These are phyloP conservation scores for Schlechtendalia chinensis DNA, from an alignment of 1,140 invertebrate genomes.

Conservation along the genomic window DNA sequence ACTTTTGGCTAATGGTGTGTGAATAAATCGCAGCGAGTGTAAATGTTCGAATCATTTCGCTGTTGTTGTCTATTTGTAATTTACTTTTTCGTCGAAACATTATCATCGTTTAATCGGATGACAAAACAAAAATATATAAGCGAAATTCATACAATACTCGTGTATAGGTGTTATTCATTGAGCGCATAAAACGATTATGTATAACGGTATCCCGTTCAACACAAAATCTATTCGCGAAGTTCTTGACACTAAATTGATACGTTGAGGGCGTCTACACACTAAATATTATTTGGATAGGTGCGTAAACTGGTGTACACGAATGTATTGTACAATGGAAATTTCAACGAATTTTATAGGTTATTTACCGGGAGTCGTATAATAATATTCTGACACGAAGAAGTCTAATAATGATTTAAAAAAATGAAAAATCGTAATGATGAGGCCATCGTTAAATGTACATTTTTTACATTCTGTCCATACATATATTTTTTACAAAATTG, in stretches of 20 bases:
- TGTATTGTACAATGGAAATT: neutral
- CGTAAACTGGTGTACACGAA: no score
- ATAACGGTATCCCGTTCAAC: neutral
- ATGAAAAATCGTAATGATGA: neutral
- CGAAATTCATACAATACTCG: neutral
- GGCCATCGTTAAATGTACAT: neutral
- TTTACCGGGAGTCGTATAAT: neutral
- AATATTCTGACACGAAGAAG: neutral
- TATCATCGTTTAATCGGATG: constrained; percentile 2
- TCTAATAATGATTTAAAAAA: neutral
- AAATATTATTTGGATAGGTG: neutral
- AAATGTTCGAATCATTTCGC: neutral
- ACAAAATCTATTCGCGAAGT: neutral
- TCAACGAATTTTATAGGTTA: neutral
- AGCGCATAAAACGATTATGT: constrained; percentile 4
- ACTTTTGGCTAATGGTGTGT: neutral
- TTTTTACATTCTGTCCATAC: neutral
- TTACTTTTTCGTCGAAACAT: neutral
- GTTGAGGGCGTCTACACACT: neutral
- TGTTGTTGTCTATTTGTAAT: neutral
- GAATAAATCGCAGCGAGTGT: neutral
- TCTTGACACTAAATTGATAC: neutral
- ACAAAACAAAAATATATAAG: neutral
- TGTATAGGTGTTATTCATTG: constrained; percentile 5
- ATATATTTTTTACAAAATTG: neutral